These are phyloP conservation scores for Yponomeuta plumbellus DNA, from an alignment of 2,888 invertebrate genomes.

Conservation along the genomic window DNA sequence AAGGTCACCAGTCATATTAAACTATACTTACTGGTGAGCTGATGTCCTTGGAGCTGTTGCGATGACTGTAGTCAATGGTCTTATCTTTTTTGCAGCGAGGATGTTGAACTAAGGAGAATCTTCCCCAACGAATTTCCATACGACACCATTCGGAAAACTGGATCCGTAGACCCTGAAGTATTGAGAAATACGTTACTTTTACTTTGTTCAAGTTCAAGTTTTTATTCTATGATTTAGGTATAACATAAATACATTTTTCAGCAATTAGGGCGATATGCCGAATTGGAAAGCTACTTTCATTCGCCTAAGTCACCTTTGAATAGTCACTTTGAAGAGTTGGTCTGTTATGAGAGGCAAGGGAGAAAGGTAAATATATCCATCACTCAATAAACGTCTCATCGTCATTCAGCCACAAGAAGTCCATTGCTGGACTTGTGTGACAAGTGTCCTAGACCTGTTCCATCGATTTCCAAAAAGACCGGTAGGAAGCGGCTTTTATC, in stretches of 20 bases:
- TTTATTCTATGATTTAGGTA: no score
- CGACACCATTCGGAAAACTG: slow-evolving; percentile 56
- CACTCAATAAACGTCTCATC: background rate
- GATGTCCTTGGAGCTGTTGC: background rate
- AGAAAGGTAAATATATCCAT: slow-evolving; percentile 41
- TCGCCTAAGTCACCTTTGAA: slow-evolving; percentile 49
- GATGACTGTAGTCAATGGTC: slow-evolving; percentile 18
- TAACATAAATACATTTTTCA: slow-evolving; percentile 27
- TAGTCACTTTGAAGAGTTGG: slow-evolving; percentile 61
- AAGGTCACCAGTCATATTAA: background rate
- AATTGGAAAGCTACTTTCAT: slow-evolving; percentile 51
- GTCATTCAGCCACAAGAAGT: no score
- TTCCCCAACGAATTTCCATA: slow-evolving; percentile 64
- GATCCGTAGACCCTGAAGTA: slow-evolving; percentile 56
- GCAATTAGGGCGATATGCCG: slow-evolving; percentile 61
- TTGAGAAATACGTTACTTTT: background rate
- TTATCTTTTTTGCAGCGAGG: slow-evolving; percentile 47
- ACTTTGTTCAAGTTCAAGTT: no score
- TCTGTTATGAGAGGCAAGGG: slow-evolving; percentile 44
- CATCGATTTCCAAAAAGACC: no score
- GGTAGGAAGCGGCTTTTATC: no score
- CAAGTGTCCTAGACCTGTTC: no score
- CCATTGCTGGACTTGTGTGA: no score
- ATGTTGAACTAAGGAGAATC: slow-evolving; percentile 59
- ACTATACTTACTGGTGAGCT: background rate